A percentile compares a stretch with the other conserved stretches of the same genome.
These are phyloP conservation scores for Symphodus melops DNA, from an alignment of 2,113 vertebrate genomes.

Conservation along the genomic window DNA sequence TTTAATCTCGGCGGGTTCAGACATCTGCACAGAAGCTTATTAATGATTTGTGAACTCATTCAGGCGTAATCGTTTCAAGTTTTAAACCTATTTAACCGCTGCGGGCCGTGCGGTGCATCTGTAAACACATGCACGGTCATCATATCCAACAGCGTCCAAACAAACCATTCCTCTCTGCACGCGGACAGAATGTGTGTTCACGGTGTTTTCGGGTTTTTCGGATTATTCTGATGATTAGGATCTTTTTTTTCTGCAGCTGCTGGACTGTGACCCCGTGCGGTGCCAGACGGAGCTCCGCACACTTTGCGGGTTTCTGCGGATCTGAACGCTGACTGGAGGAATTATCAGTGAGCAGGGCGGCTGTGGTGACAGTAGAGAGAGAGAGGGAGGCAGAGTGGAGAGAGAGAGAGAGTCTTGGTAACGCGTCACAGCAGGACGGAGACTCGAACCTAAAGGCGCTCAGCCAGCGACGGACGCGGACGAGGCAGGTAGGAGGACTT, in stretches of 20 bases:
- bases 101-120: too few relatives aligned
- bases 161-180: too few relatives aligned
- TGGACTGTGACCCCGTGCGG: not conserved
- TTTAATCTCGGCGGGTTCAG: slow-evolving; percentile 38
- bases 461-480: slow-evolving; percentile 77
- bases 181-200: too few relatives aligned
- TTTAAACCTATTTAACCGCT: not conserved
- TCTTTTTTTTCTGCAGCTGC: slow-evolving; percentile 1
- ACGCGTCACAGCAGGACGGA: slow-evolving; percentile 78
- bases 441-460: slow-evolving; percentile 73
- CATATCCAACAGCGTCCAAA: too few relatives aligned
- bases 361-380: slow-evolving; percentile 44
- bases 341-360: slow-evolving; percentile 46
- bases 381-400: slow-evolving; percentile 28
- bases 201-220: too few relatives aligned
- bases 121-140: too few relatives aligned
- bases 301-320: not conserved
- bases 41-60: slow-evolving; percentile 24
- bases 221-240: too few relatives aligned
- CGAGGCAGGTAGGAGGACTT: slow-evolving; percentile 79
- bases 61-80: not conserved
- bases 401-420: slow-evolving; percentile 68
- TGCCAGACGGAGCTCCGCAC: not conserved
- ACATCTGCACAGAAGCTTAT: slow-evolving; percentile 6
- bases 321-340: not conserved